A percentile compares a stretch with the other conserved stretches of the same genome.
Conservation (phyloP, 1,140 invertebrate species). For the Caenorhabditis briggsae region DNA sequence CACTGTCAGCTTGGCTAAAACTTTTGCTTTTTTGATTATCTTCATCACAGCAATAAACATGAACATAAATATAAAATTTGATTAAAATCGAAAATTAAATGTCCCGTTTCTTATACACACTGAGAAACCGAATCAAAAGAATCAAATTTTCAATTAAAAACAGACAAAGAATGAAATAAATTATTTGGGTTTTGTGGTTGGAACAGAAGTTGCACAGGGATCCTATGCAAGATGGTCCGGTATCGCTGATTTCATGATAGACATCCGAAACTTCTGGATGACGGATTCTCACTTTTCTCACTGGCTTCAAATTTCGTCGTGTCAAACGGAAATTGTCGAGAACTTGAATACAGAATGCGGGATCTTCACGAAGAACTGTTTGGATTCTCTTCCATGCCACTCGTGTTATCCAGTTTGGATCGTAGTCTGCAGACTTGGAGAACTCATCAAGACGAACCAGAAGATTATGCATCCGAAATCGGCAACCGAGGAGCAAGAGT, state of each 20-base stretch:
- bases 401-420: neutral
- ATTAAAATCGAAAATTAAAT: too few species aligned
- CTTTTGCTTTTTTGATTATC: too few species aligned
- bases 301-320: neutral
- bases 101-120: neutral
- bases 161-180: neutral
- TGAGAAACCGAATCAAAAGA: neutral
- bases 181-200: neutral
- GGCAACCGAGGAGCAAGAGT: neutral
- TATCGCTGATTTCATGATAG: neutral
- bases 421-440: neutral
- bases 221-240: neutral
- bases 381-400: neutral
- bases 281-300: neutral
- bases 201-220: neutral
- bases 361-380: slow-evolving; percentile 4
- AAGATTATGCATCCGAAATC: neutral
- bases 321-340: neutral
- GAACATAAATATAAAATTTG: neutral
- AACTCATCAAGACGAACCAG: neutral
- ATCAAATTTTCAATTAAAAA: neutral
- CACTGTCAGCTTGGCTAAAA: too few species aligned
- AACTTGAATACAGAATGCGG: neutral
- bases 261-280: neutral
- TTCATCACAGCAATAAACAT: neutral